Percentiles rank a stretch among this genome's conserved stretches.
Conservation (phyloP, 1,140 invertebrate genomes). For the Bombyx mandarina region DNA sequence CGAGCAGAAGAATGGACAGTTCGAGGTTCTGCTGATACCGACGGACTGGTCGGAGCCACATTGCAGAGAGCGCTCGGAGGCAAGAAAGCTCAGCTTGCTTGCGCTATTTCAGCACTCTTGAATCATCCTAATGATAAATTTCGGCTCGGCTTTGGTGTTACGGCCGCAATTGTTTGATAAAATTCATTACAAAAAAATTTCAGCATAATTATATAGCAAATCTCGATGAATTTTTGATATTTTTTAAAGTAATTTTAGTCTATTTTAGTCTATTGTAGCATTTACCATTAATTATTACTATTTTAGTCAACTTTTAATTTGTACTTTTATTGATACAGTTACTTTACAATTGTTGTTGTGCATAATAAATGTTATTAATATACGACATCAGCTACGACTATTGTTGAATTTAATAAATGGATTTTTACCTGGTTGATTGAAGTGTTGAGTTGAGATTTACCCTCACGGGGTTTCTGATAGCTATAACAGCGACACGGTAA, state of each 20-base stretch:
- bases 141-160: constrained; percentile 50
- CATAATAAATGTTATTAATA: too few species aligned
- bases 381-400: too few species aligned
- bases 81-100: constrained; percentile 41
- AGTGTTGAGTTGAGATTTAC: too few species aligned
- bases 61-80: constrained; percentile 47
- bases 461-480: too few species aligned
- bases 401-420: too few species aligned
- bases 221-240: neutral
- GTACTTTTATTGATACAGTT: neutral
- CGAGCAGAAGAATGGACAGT: constrained; percentile 46
- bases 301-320: neutral
- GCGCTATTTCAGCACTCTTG: constrained; percentile 50
- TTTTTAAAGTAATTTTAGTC: neutral
- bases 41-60: constrained; percentile 54
- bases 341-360: too few species aligned
- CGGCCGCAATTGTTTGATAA: constrained; percentile 38
- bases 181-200: neutral
- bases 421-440: too few species aligned
- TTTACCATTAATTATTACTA: neutral
- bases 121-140: constrained; percentile 65
- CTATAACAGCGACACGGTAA: neutral
- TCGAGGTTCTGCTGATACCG: constrained; percentile 48
- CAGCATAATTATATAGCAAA: neutral
- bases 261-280: neutral